phyloP scores from a whole-genome alignment of 2,113 vertebrate genomes.

The Ptychochromis oligacanthus region DNA sequence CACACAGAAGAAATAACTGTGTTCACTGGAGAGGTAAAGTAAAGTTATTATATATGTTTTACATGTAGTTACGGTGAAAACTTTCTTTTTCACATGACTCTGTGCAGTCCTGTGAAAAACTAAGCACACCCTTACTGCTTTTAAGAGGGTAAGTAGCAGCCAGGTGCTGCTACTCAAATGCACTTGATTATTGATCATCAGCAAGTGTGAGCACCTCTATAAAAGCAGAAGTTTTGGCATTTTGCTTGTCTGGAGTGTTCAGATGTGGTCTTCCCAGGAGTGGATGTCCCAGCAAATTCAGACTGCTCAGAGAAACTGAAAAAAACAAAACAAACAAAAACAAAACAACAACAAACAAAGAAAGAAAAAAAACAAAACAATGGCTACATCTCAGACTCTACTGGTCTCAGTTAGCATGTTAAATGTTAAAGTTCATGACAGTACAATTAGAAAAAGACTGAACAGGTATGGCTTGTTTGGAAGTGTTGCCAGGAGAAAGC shows the following conservation, averaged over 20 bases:
- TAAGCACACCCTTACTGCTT: background rate
- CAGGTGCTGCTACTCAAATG: background rate
- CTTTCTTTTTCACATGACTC: no score
- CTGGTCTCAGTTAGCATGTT: background rate
- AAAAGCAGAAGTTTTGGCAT: background rate
- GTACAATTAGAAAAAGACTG: background rate
- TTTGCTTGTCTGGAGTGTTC: background rate
- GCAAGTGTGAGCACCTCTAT: background rate
- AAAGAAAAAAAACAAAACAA: no score
- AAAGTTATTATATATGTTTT: background rate
- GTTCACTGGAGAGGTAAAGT: background rate
- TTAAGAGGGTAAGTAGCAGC: background rate
- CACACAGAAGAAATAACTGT: background rate
- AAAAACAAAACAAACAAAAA: background rate
- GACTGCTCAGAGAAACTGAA: background rate
- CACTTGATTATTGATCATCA: background rate
- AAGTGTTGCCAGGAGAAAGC: background rate
- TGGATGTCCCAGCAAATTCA: background rate
- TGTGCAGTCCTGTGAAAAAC: background rate
- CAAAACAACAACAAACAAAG: no score
- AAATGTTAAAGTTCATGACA: background rate
- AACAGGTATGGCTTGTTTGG: background rate
- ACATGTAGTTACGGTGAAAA: background rate
- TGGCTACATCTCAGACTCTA: no score
- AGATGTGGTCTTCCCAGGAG: background rate